Evolutionary conservation across 53 echinoderm and acorn worm species (phyloP), one percentile per base, ranked within the genome.

Genomic region (Stichopus horrens): DNA sequence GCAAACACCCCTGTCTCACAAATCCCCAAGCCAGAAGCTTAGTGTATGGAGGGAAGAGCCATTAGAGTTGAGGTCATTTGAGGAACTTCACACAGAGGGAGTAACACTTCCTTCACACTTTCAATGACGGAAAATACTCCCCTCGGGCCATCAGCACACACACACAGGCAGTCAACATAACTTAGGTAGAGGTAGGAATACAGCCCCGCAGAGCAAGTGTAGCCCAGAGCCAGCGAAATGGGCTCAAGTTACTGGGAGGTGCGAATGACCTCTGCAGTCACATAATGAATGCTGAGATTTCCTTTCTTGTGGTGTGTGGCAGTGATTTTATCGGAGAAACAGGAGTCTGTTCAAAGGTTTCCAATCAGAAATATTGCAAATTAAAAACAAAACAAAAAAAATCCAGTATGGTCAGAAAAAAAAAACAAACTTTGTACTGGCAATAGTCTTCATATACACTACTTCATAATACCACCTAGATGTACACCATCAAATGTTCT

Each of bases 241-340:
- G 37, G 81, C 56, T 81, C 81, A 21, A 21, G 81, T 81, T 81
- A 81, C 81, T 56, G 21, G 21, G 81, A 81, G 81, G 81, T 81
- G 81, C 81, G 81, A 81, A 81, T 81, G 81, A 81, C 81, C 81
- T 56, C 81, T 53, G 10, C 57, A 81, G 81, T 81, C 81, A 81
- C 81, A 81, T 58, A 81, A 81, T 81, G 81, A 81, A 81, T 56
- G 81, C 81, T 56, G 23, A 79, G 20, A 81, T 58, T 81, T 81
- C 6, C 81, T 81, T 58, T 21, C 56, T 55, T 81, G 58, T 81
- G 56, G 57, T 81, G 57, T 81, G 81, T 58, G 81, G 81, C 58
- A 79, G 79, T n/a, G 11, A 37, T 5, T 18, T 20, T 9, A 18
- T 75, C 8, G 19, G 75, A 19, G 19, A 9, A 75, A 0, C 9